Conservation (phyloP, 2,888 invertebrate species). For the Polydrusus tereticollis region DNA sequence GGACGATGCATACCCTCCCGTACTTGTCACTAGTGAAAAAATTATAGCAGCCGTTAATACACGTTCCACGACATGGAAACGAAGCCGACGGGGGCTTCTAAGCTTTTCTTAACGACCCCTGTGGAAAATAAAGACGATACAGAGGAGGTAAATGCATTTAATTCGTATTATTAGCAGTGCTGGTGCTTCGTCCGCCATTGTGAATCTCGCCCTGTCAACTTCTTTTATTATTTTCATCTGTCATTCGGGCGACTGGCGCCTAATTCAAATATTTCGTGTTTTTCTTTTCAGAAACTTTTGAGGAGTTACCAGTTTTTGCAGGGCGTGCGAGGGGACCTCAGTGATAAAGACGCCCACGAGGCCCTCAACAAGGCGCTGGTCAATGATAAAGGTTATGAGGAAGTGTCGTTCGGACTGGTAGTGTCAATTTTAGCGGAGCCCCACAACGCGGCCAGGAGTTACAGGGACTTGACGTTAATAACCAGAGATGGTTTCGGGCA, state of each 20-base stretch:
- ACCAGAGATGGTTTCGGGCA: conserved; percentile 90
- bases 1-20: conserved; percentile 76
- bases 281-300: conserved; percentile 85
- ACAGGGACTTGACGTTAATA: conserved; percentile 91
- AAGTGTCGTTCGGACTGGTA: conserved; percentile 91
- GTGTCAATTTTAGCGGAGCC: conserved; percentile 91
- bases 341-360: conserved; percentile 95
- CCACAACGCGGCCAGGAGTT: conserved; percentile 85
- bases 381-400: conserved; percentile 92
- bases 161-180: conserved; percentile 65
- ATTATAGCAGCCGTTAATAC: conserved; percentile 68
- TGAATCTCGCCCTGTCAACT: conserved; percentile 66
- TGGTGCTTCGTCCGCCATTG: conserved; percentile 72
- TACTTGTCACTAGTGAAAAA: conserved; percentile 71
- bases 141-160: conserved; percentile 83
- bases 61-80: conserved; percentile 60
- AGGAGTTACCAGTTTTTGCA: conserved; percentile 84
- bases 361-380: conserved; percentile 90
- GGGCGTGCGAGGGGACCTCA: conserved; percentile 83
- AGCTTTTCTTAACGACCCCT: conserved; percentile 84
- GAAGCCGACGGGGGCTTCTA: conserved; percentile 70
- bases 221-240: conserved; percentile 63
- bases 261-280: conserved; percentile 43
- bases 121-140: conserved; percentile 92
- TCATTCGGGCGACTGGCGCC: conserved; percentile 50